phyloP scores from a whole-genome alignment of 2,888 invertebrate genomes.

The Lucinisca nassula region DNA sequence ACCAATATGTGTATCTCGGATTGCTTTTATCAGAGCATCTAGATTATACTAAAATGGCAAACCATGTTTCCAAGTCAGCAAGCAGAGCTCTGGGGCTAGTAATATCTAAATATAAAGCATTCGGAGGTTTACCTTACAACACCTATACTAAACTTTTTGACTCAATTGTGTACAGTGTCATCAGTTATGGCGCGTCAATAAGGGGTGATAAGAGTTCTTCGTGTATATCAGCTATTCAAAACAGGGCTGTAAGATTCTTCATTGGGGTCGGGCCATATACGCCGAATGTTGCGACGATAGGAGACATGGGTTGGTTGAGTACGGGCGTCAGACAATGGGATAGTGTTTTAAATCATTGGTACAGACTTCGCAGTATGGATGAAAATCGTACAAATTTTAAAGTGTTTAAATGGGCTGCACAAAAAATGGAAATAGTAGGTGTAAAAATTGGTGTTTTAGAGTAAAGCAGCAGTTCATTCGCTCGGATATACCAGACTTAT shows the following conservation, averaged over 20 bases:
- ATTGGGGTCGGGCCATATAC: not conserved
- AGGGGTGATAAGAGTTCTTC: not conserved
- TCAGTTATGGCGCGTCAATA: not conserved
- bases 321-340: no score
- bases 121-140: not conserved
- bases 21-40: not conserved
- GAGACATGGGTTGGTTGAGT: no score
- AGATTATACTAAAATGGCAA: not conserved
- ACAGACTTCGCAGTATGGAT: no score
- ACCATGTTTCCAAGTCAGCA: not conserved
- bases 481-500: no score
- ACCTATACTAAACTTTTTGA: not conserved
- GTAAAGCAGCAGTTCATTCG: no score
- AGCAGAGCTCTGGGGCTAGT: not conserved
- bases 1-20: not conserved
- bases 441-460: not conserved
- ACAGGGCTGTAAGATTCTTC: not conserved
- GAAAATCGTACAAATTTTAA: not conserved
- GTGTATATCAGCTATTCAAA: not conserved
- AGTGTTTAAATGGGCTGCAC: not conserved
- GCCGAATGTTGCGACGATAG: not conserved
- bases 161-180: not conserved
- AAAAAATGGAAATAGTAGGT: not conserved
- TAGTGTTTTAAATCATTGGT: no score
- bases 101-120: not conserved